Conservation (phyloP, 1,140 invertebrate genomes). For the Lethocerus indicus region DNA sequence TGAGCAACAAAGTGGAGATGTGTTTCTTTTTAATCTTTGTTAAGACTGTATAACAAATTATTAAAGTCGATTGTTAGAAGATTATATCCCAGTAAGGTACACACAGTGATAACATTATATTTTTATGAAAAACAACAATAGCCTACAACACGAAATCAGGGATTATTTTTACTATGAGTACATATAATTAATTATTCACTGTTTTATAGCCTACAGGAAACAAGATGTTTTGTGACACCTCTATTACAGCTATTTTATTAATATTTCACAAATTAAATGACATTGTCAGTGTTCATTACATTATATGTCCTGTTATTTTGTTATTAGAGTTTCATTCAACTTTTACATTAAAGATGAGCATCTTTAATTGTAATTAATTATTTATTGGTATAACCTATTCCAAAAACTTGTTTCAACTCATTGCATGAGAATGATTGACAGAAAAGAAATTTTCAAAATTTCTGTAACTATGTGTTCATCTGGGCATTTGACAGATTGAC, state of each 20-base stretch:
- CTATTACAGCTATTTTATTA: neutral
- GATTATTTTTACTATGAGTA: constrained; percentile 5
- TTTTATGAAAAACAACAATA: no score
- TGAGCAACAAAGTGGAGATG: neutral
- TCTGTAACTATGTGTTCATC: no score
- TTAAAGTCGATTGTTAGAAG: constrained; percentile 4
- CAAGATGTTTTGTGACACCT: constrained; percentile 1
- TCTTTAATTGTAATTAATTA: constrained; percentile 5
- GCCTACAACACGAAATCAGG: constrained; percentile 2
- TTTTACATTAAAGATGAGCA: constrained; percentile 7
- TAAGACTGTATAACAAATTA: constrained; percentile 2
- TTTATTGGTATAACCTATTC: no score
- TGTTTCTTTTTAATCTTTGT: constrained; percentile 1
- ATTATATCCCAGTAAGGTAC: constrained; percentile 4
- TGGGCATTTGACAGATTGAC: no score
- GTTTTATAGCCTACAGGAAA: no score
- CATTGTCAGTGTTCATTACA: constrained; percentile 1
- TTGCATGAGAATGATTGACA: no score
- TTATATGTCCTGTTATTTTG: constrained; percentile 6
- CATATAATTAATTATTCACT: constrained; percentile 2
- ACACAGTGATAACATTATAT: constrained; percentile 1
- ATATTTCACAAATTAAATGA: constrained; percentile 2
- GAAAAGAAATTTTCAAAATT: no score
- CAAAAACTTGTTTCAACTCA: no score
- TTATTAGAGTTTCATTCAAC: constrained; percentile 5